phyloP scores from a whole-genome alignment of 2,113 vertebrate species.

The Mungos mungo region DNA sequence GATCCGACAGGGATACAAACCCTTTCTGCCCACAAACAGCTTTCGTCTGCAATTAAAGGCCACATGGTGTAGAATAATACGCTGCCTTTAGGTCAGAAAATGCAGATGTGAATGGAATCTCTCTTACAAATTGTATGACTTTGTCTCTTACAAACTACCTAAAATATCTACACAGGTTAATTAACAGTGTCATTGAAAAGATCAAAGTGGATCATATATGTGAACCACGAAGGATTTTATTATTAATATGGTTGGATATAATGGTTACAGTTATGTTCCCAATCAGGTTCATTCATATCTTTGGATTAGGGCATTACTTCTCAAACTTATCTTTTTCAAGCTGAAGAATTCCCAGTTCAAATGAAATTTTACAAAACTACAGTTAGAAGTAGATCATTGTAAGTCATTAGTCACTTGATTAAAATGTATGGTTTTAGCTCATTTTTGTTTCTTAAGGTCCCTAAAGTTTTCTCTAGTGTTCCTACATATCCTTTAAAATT shows the following conservation, averaged over 20 bases:
- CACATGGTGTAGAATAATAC: neutral
- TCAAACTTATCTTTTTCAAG: neutral
- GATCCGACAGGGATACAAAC: neutral
- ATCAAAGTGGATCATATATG: neutral
- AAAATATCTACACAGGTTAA: neutral
- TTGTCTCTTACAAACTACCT: neutral
- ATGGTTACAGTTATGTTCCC: neutral
- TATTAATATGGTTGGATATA: neutral
- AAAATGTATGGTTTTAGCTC: neutral
- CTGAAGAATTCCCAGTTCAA: neutral
- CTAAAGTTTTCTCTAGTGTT: neutral
- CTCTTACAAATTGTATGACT: neutral
- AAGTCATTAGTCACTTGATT: neutral
- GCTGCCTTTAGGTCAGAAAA: neutral
- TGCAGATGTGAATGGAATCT: neutral
- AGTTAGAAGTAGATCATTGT: neutral
- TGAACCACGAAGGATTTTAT: neutral
- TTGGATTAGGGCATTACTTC: neutral
- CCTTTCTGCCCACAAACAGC: neutral
- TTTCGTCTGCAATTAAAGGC: neutral
- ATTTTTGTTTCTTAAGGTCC: neutral
- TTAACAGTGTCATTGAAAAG: neutral
- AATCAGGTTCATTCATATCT: neutral
- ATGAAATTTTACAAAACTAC: neutral
- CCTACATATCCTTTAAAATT: neutral